A percentile compares a stretch with the other conserved stretches of the same genome.
phyloP scores from a whole-genome alignment of 2,888 invertebrate genomes.

The Salticus scenicus region DNA sequence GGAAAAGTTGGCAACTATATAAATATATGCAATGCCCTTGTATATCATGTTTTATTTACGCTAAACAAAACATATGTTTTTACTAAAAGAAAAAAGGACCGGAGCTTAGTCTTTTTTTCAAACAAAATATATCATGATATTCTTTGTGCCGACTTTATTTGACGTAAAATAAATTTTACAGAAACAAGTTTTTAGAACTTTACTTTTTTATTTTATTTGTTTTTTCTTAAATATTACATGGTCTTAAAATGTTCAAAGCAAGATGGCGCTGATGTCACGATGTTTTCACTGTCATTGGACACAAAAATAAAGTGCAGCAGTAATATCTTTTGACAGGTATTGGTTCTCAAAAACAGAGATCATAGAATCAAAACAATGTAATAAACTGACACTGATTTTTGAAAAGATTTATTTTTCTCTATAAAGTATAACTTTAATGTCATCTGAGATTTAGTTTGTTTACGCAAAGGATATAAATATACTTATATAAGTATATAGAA shows the following conservation, averaged over 20 bases:
- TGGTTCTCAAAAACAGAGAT: constrained; percentile 28
- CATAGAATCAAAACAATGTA: constrained; percentile 7
- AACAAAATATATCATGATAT: no score
- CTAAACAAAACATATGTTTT: no score
- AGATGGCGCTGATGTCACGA: constrained; percentile 38
- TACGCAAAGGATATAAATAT: not conserved
- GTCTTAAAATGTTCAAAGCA: constrained; percentile 16
- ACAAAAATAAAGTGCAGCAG: constrained; percentile 27
- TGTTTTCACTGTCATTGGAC: constrained; percentile 19
- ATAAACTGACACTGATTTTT: constrained; percentile 39
- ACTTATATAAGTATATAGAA: no score
- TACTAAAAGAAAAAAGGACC: no score
- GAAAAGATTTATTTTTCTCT: constrained; percentile 42
- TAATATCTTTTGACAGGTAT: constrained; percentile 46
- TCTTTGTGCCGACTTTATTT: no score
- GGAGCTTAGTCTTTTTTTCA: no score
- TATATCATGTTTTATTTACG: no score
- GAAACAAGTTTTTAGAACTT: not conserved
- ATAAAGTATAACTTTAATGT: not conserved
- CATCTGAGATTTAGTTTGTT: not conserved
- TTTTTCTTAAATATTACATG: constrained; percentile 20
- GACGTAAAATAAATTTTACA: no score
- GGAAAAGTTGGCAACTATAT: no score
- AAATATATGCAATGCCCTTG: no score
- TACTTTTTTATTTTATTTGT: no score